phyloP scores from a whole-genome alignment of 2,797 vertebrate species.

The Ambastaia sidthimunki region DNA sequence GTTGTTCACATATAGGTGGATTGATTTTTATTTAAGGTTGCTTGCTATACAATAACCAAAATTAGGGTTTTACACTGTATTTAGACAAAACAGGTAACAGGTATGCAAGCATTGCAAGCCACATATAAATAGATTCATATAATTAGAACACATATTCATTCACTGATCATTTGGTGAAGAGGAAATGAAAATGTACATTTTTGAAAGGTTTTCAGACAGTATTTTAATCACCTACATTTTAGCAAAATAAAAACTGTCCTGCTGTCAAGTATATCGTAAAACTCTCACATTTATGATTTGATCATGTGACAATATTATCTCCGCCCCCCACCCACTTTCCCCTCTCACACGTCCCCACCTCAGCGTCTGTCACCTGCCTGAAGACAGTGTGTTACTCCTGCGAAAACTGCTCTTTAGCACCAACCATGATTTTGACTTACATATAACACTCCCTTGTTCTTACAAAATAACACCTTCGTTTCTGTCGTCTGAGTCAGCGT shows the following conservation, averaged over 20 bases:
- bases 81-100: no score
- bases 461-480: not conserved
- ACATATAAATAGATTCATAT: no score
- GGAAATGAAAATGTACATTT: no score
- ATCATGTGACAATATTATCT: conserved; percentile 11
- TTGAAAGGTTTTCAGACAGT: not conserved
- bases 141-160: no score
- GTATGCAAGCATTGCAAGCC: no score
- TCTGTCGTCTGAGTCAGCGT: not conserved
- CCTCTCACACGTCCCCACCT: not conserved
- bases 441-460: not conserved
- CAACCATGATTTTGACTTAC: not conserved
- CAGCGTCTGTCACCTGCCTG: conserved; percentile 14
- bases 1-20: no score
- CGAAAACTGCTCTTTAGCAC: not conserved
- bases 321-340: not conserved
- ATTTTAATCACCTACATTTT: not conserved
- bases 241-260: not conserved
- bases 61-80: no score
- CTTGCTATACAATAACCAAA: no score
- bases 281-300: not conserved
- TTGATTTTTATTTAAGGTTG: no score
- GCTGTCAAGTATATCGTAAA: not conserved
- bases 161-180: no score
- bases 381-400: conserved; percentile 7